Conservation (phyloP, 2,113 vertebrate genomes). For the Scatophagus argus region DNA sequence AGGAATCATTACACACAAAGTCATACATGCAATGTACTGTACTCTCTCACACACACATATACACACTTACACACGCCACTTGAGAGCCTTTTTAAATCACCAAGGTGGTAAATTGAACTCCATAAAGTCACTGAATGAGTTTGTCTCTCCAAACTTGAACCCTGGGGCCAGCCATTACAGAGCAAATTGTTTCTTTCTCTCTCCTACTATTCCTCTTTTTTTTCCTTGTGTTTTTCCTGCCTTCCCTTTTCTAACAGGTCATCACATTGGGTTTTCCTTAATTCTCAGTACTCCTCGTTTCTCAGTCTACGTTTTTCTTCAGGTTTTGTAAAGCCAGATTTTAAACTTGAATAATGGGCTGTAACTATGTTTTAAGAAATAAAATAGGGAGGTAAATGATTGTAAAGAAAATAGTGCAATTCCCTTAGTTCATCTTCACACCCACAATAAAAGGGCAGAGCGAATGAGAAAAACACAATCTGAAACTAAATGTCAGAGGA, state of each 20-base stretch:
- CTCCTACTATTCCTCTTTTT: slow-evolving; percentile 9
- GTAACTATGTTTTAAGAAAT: not conserved
- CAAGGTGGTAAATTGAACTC: slow-evolving; percentile 67
- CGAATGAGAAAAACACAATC: not conserved
- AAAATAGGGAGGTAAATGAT: not conserved
- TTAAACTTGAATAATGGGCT: not conserved
- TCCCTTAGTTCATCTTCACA: not conserved
- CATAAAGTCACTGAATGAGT: slow-evolving; percentile 44
- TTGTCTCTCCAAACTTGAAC: slow-evolving; percentile 50
- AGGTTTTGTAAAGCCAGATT: slow-evolving; percentile 8
- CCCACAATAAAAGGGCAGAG: not conserved
- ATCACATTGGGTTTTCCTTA: slow-evolving; percentile 28
- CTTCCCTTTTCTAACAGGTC: slow-evolving; percentile 23
- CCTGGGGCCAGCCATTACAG: slow-evolving; percentile 47
- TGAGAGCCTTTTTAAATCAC: slow-evolving; percentile 59
- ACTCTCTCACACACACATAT: not conserved
- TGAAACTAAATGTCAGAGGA: not conserved
- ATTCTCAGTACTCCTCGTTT: not conserved
- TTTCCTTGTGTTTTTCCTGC: not conserved
- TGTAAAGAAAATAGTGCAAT: not conserved
- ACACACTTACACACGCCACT: slow-evolving; percentile 15
- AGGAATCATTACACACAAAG: not conserved
- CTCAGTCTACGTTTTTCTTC: not conserved
- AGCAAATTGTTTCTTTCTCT: slow-evolving; percentile 50
- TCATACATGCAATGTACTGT: not conserved